Percentiles rank a stretch among this genome's conserved stretches.
Conservation (phyloP, 2,797 vertebrate species). For the Aratinga solstitialis region DNA sequence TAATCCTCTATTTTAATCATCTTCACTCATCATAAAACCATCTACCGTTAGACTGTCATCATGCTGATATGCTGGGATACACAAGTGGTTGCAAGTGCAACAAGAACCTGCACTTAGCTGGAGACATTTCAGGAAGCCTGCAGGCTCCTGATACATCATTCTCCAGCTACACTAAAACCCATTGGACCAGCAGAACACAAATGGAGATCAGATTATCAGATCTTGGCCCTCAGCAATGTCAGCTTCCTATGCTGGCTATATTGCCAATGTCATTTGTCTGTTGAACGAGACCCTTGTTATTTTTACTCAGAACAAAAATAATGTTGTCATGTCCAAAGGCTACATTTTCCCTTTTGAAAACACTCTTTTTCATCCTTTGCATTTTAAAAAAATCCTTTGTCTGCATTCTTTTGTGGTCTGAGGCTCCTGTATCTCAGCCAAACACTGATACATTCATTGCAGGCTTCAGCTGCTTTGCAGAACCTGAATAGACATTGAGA, state of each 20-base stretch:
- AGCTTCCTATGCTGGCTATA: slow-evolving; percentile 19
- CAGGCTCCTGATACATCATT: slow-evolving; percentile 21
- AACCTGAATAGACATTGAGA: slow-evolving; percentile 51
- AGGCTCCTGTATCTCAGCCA: slow-evolving; percentile 48
- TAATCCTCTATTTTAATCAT: not conserved
- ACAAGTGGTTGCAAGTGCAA: not conserved
- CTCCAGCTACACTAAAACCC: not conserved
- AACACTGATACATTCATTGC: slow-evolving; percentile 51
- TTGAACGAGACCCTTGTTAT: not conserved
- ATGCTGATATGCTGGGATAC: not conserved
- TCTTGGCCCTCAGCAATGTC: slow-evolving; percentile 2
- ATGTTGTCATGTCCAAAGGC: slow-evolving; percentile 42
- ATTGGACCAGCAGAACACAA: slow-evolving; percentile 28
- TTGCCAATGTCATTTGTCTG: not conserved
- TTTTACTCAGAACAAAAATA: slow-evolving; percentile 50
- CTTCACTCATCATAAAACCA: not conserved
- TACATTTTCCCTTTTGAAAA: slow-evolving; percentile 40
- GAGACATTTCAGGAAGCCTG: slow-evolving; percentile 42
- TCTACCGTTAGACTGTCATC: not conserved
- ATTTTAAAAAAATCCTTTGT: slow-evolving; percentile 44
- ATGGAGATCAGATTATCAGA: slow-evolving; percentile 43
- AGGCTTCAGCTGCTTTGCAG: slow-evolving; percentile 56
- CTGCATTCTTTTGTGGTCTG: slow-evolving; percentile 50
- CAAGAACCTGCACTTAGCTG: not conserved
- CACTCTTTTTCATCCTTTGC: slow-evolving; percentile 31